phyloP scores from a whole-genome alignment of 2,888 invertebrate genomes.

The Globia sparganii region DNA sequence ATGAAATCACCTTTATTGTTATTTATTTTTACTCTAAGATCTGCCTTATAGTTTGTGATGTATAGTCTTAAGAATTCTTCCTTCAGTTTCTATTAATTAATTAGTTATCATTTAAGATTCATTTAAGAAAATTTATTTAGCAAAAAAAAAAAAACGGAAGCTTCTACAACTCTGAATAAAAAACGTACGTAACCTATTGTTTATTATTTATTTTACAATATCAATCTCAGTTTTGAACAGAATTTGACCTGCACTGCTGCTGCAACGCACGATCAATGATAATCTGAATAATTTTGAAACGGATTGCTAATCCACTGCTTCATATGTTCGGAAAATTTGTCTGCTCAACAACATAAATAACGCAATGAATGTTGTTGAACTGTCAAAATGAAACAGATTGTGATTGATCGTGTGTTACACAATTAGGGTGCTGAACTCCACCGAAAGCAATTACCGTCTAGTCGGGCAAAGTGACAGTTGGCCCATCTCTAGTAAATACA shows the following conservation, averaged over 20 bases:
- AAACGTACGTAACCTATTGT: background rate
- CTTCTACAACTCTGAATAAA: background rate
- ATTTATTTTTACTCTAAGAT: background rate
- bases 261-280: too few relatives aligned
- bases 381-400: too few relatives aligned
- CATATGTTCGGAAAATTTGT: too few relatives aligned
- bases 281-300: too few relatives aligned
- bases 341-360: too few relatives aligned
- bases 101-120: too few relatives aligned
- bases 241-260: too few relatives aligned
- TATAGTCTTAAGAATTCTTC: background rate
- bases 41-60: too few relatives aligned
- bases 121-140: background rate
- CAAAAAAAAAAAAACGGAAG: background rate
- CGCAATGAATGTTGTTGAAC: too few relatives aligned
- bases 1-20: background rate
- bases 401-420: too few relatives aligned
- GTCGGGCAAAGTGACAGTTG: background rate
- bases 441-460: background rate
- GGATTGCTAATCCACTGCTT: too few relatives aligned
- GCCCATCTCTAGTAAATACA: conserved; percentile 47
- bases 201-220: background rate
- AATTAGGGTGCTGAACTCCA: too few relatives aligned
- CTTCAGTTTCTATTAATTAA: background rate
- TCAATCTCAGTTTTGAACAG: background rate